Evolutionary conservation across 1,140 invertebrate species (phyloP).

Genomic region (Drosophila seguyi): DNA sequence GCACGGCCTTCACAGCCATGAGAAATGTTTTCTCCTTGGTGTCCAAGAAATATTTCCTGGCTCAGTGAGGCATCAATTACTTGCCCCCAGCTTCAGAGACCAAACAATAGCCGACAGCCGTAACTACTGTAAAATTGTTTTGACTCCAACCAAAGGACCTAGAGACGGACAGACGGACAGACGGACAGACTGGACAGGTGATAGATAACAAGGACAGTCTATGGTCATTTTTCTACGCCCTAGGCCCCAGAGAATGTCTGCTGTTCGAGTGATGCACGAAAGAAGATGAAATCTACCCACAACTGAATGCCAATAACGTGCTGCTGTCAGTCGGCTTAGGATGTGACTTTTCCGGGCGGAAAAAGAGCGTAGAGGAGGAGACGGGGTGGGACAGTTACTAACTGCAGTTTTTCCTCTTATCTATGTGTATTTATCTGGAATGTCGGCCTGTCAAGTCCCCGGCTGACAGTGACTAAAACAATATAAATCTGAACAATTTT

Average conservation of each 20-base stretch:
- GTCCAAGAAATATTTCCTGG: constrained; percentile 31
- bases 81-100: constrained; percentile 12
- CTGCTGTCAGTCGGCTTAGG: constrained; percentile 53
- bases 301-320: constrained; percentile 62
- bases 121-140: constrained; percentile 61
- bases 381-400: constrained; percentile 18
- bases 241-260: not conserved
- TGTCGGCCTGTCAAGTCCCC: constrained; percentile 33
- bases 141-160: constrained; percentile 25
- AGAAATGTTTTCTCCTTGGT: constrained; percentile 25
- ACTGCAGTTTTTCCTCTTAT: constrained; percentile 43
- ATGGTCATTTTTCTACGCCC: constrained; percentile 52
- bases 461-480: constrained; percentile 47
- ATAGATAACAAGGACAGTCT: constrained; percentile 61
- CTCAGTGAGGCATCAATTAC: constrained; percentile 51
- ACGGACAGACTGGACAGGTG: constrained; percentile 52
- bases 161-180: constrained; percentile 44
- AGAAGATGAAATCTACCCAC: constrained; percentile 56
- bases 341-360: constrained; percentile 16
- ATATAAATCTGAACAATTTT: constrained; percentile 45
- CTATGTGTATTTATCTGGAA: constrained; percentile 55
- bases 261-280: constrained; percentile 19
- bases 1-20: constrained; percentile 2
- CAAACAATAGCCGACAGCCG: constrained; percentile 45
- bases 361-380: not conserved